Evolutionary conservation across 2,113 vertebrate species (phyloP), one percentile per base, ranked within the genome.

Genomic region (Notothenia coriiceps): DNA sequence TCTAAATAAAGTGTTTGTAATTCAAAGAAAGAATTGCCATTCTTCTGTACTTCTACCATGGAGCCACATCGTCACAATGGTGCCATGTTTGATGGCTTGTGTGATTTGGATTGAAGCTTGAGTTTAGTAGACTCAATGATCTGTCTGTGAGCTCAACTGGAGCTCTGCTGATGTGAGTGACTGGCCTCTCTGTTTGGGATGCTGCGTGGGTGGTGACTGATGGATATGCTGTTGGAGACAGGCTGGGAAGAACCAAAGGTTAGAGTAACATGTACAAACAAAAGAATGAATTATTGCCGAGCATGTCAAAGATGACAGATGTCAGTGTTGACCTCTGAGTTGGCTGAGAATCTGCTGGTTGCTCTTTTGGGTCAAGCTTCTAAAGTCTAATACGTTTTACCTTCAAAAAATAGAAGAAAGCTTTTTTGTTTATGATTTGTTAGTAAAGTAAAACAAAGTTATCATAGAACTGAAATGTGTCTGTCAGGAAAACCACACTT

Each of bases 131-230:
- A 64, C 35, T 69, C 11, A 29, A 6, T 22, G 56, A 3, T 72
- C 14, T 44, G 20, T 61, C 50, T 2, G 2, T 8, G 65, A 57
- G 75, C 22, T 25, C 49, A 55, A 71, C 72, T 13, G 44, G 67
- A 77, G 78, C 13, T 49, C n/a, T n/a, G 66, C 73, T 51, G 55
- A 25, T 54, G 68, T 62, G 77, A 84, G 69, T 79, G 90, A 87
- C 63, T n/a, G 61, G 13, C 8, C 43, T 72, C 82, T 86, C 50
- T 35, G 74, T 75, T 17, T 47, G 43, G 15, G 25, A 47, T 12
- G 2, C 59, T 10, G 78, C 52, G 88, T 69, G 84, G 81, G 80
- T 47, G 10, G 74, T 80, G 89, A 89, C 85, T 87, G 90, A 91
- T 74, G 56, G 90, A 80, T 70, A 50, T 77, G 59, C 55, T n/a